Percentiles rank a stretch among this genome's conserved stretches.
Conservation (phyloP, 53 echinoderm and acorn worm species). For the Crossaster papposus region DNA sequence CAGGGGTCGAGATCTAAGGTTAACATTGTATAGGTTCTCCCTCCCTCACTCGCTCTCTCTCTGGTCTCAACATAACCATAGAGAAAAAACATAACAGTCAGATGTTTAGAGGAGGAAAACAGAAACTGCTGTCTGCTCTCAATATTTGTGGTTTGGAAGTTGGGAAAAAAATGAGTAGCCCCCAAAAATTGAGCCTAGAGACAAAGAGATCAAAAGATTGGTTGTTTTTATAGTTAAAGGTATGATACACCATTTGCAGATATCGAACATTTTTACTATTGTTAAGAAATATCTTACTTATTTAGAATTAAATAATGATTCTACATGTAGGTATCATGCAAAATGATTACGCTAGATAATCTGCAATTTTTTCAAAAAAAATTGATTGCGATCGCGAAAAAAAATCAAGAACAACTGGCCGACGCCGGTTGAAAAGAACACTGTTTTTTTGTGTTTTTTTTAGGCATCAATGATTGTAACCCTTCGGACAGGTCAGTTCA, state of each 20-base stretch:
- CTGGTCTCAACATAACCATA: neutral
- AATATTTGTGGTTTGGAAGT: slow-evolving; percentile 7
- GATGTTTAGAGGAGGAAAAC: neutral
- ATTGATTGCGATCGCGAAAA: no score
- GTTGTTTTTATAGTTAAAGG: neutral
- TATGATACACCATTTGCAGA: neutral
- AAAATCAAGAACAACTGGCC: no score
- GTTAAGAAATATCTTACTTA: neutral
- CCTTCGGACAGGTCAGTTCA: no score
- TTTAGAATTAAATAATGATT: no score
- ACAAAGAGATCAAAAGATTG: slow-evolving; percentile 35
- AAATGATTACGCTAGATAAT: no score
- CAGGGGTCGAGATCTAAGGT: slow-evolving; percentile 36
- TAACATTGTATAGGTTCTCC: slow-evolving; percentile 46
- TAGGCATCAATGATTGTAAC: no score
- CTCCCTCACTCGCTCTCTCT: no score
- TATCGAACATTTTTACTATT: neutral
- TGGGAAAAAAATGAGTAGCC: neutral
- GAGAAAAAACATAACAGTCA: neutral
- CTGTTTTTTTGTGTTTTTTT: no score
- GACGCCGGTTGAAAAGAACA: no score
- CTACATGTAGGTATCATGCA: no score
- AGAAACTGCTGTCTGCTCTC: slow-evolving; percentile 26
- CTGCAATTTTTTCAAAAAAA: no score
- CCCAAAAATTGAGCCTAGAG: neutral